phyloP scores from a whole-genome alignment of 1,140 invertebrate species.

The Drosophila oshimai region DNA sequence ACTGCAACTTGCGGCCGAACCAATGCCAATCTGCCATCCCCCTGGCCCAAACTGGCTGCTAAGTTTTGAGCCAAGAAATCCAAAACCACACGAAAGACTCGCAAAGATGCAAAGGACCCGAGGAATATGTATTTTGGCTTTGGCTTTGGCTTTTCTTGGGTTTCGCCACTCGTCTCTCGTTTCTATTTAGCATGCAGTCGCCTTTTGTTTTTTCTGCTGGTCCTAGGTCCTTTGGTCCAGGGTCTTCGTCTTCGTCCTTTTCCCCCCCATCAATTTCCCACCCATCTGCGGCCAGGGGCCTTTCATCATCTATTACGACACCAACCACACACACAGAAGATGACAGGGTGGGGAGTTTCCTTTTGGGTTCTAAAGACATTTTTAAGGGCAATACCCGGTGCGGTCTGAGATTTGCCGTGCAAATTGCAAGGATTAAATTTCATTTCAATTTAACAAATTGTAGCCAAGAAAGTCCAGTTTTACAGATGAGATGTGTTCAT shows the following conservation, averaged over 20 bases:
- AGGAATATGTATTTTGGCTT: constrained; percentile 53
- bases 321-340: constrained; percentile 52
- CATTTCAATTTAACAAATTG: constrained; percentile 73
- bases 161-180: constrained; percentile 7
- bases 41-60: not conserved
- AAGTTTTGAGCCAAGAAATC: constrained; percentile 76
- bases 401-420: constrained; percentile 70
- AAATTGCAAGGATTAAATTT: constrained; percentile 78
- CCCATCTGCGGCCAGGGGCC: constrained; percentile 42
- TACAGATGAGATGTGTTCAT: constrained; percentile 13
- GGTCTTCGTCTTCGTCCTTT: no score
- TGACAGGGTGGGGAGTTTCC: constrained; percentile 1
- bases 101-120: constrained; percentile 65
- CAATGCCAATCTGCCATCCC: constrained; percentile 27
- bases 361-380: constrained; percentile 58
- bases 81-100: constrained; percentile 80
- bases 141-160: constrained; percentile 32
- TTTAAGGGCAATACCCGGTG: constrained; percentile 64
- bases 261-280: not conserved
- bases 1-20: constrained; percentile 65
- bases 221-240: not conserved
- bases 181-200: constrained; percentile 26
- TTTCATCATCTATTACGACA: constrained; percentile 76
- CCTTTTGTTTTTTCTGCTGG: constrained; percentile 49
- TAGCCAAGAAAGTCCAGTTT: constrained; percentile 20